A percentile compares a stretch with the other conserved stretches of the same genome.
Evolutionary conservation across 2,113 vertebrate species (phyloP).

Genomic region (Ellobius talpinus): DNA sequence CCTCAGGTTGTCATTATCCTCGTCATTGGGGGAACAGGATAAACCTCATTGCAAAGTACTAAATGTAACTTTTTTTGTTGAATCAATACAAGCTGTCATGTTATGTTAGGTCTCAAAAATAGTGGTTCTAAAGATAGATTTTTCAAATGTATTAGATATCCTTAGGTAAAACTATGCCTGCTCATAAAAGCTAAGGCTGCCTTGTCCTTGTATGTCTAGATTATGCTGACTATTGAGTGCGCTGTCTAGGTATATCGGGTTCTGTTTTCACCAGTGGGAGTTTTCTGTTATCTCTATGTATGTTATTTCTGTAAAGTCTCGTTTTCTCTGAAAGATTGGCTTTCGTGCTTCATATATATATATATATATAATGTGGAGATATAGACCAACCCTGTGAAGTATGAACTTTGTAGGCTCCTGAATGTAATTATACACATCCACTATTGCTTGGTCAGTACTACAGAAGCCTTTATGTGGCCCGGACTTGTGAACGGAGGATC

Average conservation of each 20-base stretch:
- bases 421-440: neutral
- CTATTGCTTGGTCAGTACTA: slow-evolving; percentile 3
- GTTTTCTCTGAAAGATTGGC: slow-evolving; percentile 30
- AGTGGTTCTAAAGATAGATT: slow-evolving; percentile 51
- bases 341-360: neutral
- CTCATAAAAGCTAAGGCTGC: neutral
- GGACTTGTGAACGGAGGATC: neutral
- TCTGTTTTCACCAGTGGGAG: neutral
- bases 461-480: neutral
- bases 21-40: slow-evolving; percentile 82
- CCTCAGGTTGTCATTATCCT: slow-evolving; percentile 83
- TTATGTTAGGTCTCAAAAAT: slow-evolving; percentile 86
- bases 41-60: slow-evolving; percentile 79
- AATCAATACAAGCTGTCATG: slow-evolving; percentile 80
- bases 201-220: neutral
- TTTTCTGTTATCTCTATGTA: neutral
- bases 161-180: slow-evolving; percentile 52
- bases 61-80: slow-evolving; percentile 80
- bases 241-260: neutral
- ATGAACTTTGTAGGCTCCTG: slow-evolving; percentile 48
- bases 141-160: slow-evolving; percentile 56
- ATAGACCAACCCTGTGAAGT: neutral
- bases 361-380: neutral
- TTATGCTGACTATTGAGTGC: neutral
- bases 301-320: neutral